These are phyloP conservation scores for Amphiprion clarkii DNA, from an alignment of 2,797 vertebrate genomes.

Conservation along the genomic window DNA sequence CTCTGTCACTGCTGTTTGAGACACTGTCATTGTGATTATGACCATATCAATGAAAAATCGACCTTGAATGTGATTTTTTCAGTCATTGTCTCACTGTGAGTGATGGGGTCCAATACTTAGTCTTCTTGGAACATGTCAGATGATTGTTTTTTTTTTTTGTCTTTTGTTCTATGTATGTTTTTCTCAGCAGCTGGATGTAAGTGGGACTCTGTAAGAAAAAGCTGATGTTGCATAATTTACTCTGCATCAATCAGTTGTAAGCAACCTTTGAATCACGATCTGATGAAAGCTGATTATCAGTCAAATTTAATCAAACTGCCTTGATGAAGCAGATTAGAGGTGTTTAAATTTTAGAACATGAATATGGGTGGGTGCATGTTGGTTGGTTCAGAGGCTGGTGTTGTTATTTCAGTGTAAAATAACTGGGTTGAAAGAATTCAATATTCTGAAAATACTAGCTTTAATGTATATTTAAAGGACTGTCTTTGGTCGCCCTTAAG, in stretches of 20 bases:
- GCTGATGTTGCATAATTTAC: neutral
- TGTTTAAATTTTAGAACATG: too few species aligned
- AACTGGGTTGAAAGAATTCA: too few species aligned
- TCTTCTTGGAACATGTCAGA: neutral
- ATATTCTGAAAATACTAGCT: too few species aligned
- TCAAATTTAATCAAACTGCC: neutral
- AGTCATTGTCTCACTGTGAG: neutral
- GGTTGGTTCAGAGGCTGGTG: too few species aligned
- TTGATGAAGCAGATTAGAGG: neutral
- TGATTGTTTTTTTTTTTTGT: neutral
- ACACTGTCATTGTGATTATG: slow-evolving; percentile 19
- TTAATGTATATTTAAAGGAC: too few species aligned
- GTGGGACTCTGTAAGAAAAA: neutral
- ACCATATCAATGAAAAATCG: slow-evolving; percentile 14
- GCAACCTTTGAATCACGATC: neutral
- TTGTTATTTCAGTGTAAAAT: too few species aligned
- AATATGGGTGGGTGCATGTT: too few species aligned
- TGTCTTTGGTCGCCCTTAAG: too few species aligned
- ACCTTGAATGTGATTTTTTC: neutral
- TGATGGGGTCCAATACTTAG: neutral
- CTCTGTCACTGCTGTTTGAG: slow-evolving; percentile 11
- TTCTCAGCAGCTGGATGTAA: neutral
- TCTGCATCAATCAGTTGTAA: neutral
- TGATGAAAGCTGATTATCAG: neutral
- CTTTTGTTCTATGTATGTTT: neutral